A percentile compares a stretch with the other conserved stretches of the same genome.
These are phyloP conservation scores for Trigoniulus corallinus DNA, from an alignment of 1,140 invertebrate genomes.

Conservation along the genomic window DNA sequence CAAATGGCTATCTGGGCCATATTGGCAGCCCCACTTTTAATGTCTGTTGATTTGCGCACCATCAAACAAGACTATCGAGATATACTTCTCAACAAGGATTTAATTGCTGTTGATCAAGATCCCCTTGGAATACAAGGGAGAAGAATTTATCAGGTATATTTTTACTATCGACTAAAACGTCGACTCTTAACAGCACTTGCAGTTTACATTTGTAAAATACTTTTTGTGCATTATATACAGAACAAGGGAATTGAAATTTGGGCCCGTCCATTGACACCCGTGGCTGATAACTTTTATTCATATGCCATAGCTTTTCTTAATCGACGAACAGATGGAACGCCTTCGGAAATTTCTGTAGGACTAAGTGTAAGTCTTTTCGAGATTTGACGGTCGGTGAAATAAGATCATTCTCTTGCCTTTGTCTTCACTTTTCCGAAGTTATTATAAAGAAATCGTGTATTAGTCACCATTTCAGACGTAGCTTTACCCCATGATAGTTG, in stretches of 20 bases:
- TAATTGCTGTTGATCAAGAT: constrained; percentile 28
- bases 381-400: constrained; percentile 7
- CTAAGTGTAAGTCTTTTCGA: constrained; percentile 3
- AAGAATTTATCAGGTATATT: constrained; percentile 19
- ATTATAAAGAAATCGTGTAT: constrained; percentile 6
- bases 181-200: background rate
- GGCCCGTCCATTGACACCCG: constrained; percentile 66
- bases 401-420: constrained; percentile 8
- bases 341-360: constrained; percentile 46
- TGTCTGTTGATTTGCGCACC: constrained; percentile 27
- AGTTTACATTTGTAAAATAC: background rate
- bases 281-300: constrained; percentile 63
- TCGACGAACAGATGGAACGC: constrained; percentile 71
- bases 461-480: background rate
- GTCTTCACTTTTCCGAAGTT: constrained; percentile 18
- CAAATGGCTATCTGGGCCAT: constrained; percentile 32
- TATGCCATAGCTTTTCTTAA: constrained; percentile 77
- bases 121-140: constrained; percentile 25
- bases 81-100: constrained; percentile 22
- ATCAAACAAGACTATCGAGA: constrained; percentile 18
- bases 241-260: constrained; percentile 83
- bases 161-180: background rate
- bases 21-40: constrained; percentile 28
- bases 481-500: too few relatives aligned
- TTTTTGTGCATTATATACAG: constrained; percentile 38